phyloP scores from a whole-genome alignment of 2,113 vertebrate genomes.

The Siniperca knerii region DNA sequence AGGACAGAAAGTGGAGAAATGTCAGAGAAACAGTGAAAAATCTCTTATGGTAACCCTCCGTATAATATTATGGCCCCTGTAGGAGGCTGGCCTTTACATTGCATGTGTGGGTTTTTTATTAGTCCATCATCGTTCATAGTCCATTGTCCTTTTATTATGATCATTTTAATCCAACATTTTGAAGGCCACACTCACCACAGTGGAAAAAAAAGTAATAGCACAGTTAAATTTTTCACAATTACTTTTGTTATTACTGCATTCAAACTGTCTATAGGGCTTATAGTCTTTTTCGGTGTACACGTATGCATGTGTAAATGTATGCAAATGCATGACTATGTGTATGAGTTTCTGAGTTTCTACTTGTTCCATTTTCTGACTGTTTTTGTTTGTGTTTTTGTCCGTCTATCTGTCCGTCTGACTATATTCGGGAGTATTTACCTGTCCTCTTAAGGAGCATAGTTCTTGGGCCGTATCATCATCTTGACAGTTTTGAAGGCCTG shows the following conservation, averaged over 20 bases:
- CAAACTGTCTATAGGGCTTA: conserved; percentile 47
- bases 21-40: conserved; percentile 63
- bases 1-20: conserved; percentile 60
- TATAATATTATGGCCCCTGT: conserved; percentile 61
- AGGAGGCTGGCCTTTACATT: conserved; percentile 62
- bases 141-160: conserved; percentile 68
- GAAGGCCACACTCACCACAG: conserved; percentile 54
- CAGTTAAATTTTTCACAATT: conserved; percentile 27
- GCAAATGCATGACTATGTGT: conserved; percentile 51
- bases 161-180: conserved; percentile 59
- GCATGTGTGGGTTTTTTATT: conserved; percentile 54
- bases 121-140: conserved; percentile 62
- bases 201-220: conserved; percentile 47
- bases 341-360: conserved; percentile 23
- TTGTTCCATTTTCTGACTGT: conserved; percentile 46
- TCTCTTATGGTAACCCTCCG: conserved; percentile 51
- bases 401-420: conserved; percentile 1
- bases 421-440: conserved; percentile 7
- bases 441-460: conserved; percentile 85
- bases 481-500: conserved; percentile 92
- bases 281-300: conserved; percentile 35
- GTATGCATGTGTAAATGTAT: conserved; percentile 54
- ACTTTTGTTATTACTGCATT: conserved; percentile 60
- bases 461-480: conserved; percentile 97
- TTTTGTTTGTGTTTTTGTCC: conserved; percentile 12